Evolutionary conservation across 2,113 vertebrate genomes (phyloP).

Genomic region (Pao palembangensis): DNA sequence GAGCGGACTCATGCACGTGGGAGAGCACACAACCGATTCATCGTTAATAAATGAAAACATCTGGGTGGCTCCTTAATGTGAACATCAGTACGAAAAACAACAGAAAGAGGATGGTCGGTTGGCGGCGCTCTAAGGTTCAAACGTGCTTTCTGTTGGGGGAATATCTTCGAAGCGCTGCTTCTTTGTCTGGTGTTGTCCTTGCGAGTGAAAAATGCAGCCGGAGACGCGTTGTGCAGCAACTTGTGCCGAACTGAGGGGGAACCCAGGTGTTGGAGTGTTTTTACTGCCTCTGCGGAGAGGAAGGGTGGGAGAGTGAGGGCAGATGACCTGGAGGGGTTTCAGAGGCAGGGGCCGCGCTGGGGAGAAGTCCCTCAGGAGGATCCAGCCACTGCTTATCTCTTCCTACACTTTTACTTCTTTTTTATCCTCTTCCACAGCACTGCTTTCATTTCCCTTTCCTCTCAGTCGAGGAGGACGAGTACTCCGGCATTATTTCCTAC

Average conservation of each 20-base stretch:
- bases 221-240: conserved; percentile 71
- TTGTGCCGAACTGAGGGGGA: conserved; percentile 74
- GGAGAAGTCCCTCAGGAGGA: conserved; percentile 71
- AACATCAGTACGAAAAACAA: not conserved
- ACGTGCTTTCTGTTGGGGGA: not conserved
- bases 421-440: conserved; percentile 69
- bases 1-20: conserved; percentile 44
- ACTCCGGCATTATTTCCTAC: conserved; percentile 59
- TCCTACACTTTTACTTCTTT: conserved; percentile 76
- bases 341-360: conserved; percentile 69
- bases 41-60: conserved; percentile 17
- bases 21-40: conserved; percentile 24
- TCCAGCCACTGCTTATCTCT: conserved; percentile 74
- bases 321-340: conserved; percentile 75
- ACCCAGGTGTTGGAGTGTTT: conserved; percentile 79
- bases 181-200: conserved; percentile 39
- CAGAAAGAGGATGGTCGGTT: no score
- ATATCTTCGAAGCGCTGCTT: not conserved
- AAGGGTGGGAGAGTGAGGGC: conserved; percentile 69
- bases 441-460: conserved; percentile 72
- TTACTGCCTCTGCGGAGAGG: conserved; percentile 75
- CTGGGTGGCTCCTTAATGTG: conserved; percentile 18
- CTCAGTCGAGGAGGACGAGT: conserved; percentile 54
- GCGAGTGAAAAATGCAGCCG: conserved; percentile 50
- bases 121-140: not conserved